Conservation (phyloP, 2,113 vertebrate genomes). For the Notothenia rossii region DNA sequence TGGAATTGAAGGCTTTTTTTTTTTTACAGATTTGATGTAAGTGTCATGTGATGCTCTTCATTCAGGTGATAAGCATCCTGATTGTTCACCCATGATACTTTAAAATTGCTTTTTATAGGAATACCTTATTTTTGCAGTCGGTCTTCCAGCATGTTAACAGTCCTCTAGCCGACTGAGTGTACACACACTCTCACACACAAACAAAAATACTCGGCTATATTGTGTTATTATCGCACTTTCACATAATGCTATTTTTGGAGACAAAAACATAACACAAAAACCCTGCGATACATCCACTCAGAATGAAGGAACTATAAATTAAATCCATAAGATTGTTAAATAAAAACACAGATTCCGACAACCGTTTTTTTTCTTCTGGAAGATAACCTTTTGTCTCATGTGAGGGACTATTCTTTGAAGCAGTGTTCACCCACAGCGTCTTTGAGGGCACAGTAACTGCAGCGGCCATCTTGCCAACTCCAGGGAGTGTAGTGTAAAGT, state of each 20-base stretch:
- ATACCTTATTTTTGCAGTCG: conserved; percentile 2
- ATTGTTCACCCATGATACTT: neutral
- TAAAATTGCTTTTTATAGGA: conserved; percentile 20
- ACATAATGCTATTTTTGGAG: neutral
- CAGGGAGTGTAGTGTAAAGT: conserved; percentile 22
- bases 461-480: neutral
- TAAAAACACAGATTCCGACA: conserved; percentile 46
- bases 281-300: conserved; percentile 4
- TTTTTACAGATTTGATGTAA: neutral
- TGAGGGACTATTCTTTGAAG: neutral
- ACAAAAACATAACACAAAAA: conserved; percentile 21
- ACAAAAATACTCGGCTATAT: neutral
- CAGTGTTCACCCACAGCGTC: conserved; percentile 3
- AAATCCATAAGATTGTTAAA: conserved; percentile 30
- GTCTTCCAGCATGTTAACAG: conserved; percentile 39
- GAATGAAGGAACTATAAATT: conserved; percentile 41
- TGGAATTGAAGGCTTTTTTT: neutral
- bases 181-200: neutral
- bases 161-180: conserved; percentile 15
- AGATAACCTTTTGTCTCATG: conserved; percentile 11
- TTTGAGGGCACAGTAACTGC: neutral
- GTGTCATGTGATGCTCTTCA: neutral
- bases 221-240: neutral
- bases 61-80: neutral
- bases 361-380: conserved; percentile 31